Evolutionary conservation across 2,888 invertebrate genomes (phyloP).

Genomic region (Hanleya hanleyi): DNA sequence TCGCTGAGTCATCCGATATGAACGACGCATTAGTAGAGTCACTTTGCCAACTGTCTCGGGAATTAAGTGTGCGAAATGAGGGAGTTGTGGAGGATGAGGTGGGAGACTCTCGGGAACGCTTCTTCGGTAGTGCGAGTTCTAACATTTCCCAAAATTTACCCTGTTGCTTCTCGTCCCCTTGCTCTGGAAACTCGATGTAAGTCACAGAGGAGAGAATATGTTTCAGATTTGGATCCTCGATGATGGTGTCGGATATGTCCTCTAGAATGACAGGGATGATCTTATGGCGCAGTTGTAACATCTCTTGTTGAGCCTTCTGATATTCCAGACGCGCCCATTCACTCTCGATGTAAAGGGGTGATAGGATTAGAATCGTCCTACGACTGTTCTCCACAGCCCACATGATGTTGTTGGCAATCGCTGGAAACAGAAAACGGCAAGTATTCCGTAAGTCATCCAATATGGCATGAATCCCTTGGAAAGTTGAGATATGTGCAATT

Average conservation of each 20-base stretch:
- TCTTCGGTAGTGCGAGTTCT: background rate
- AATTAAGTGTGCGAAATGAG: background rate
- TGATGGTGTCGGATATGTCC: background rate
- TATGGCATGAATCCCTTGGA: no score
- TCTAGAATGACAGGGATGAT: slow-evolving; percentile 46
- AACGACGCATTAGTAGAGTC: background rate
- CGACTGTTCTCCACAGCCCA: slow-evolving; percentile 55
- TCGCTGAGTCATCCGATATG: background rate
- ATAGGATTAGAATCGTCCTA: slow-evolving; percentile 53
- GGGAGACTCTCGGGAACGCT: background rate
- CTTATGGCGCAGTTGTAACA: slow-evolving; percentile 58
- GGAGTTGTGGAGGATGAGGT: background rate
- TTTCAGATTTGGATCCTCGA: slow-evolving; percentile 4
- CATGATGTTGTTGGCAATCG: slow-evolving; percentile 59
- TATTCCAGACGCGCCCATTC: slow-evolving; percentile 63
- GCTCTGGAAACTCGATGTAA: background rate
- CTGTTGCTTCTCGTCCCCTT: background rate
- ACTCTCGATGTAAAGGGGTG: slow-evolving; percentile 51
- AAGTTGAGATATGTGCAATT: no score
- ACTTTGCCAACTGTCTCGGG: slow-evolving; percentile 3
- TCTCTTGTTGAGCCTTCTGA: slow-evolving; percentile 62
- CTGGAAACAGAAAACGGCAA: slow-evolving; percentile 41
- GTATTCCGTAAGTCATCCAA: no score
- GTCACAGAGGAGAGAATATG: slow-evolving; percentile 4
- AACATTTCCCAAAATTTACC: background rate